A percentile compares a stretch with the other conserved stretches of the same genome.
phyloP scores from a whole-genome alignment of 2,888 invertebrate species.

The Eristalinus aeneus region DNA sequence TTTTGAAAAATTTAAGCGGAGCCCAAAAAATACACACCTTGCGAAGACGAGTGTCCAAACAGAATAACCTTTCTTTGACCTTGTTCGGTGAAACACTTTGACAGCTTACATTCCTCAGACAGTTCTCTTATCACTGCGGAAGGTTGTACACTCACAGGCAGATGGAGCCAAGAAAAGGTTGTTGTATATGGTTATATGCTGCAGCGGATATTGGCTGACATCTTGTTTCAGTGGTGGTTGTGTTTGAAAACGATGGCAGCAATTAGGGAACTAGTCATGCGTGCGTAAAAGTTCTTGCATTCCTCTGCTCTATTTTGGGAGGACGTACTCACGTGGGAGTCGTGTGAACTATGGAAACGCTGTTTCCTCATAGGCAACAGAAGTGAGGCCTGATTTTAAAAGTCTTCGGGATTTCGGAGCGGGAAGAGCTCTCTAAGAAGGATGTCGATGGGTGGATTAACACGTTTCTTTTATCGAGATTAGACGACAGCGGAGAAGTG shows the following conservation, averaged over 20 bases:
- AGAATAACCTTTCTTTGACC: conserved; percentile 71
- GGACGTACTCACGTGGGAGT: background rate
- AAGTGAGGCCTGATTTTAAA: background rate
- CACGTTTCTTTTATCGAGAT: background rate
- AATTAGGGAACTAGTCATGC: background rate
- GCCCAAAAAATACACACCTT: conserved; percentile 50
- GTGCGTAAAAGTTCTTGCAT: background rate
- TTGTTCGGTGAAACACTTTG: conserved; percentile 45
- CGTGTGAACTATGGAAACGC: background rate
- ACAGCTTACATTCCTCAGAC: conserved; percentile 30
- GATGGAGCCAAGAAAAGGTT: conserved; percentile 17
- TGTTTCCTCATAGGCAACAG: background rate
- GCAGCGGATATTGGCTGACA: conserved; percentile 5
- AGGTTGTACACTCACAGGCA: background rate
- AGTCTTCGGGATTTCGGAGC: background rate
- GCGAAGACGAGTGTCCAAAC: conserved; percentile 55
- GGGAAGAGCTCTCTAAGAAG: background rate
- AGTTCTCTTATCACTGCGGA: conserved; percentile 18
- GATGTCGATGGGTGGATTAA: background rate
- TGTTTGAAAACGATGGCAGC: background rate
- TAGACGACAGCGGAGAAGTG: background rate
- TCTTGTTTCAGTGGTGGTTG: background rate
- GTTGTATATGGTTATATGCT: background rate
- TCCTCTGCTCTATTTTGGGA: background rate
- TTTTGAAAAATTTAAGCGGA: conserved; percentile 31